These are phyloP conservation scores for Pemphredon lugubris DNA, from an alignment of 2,888 invertebrate species.

Conservation along the genomic window DNA sequence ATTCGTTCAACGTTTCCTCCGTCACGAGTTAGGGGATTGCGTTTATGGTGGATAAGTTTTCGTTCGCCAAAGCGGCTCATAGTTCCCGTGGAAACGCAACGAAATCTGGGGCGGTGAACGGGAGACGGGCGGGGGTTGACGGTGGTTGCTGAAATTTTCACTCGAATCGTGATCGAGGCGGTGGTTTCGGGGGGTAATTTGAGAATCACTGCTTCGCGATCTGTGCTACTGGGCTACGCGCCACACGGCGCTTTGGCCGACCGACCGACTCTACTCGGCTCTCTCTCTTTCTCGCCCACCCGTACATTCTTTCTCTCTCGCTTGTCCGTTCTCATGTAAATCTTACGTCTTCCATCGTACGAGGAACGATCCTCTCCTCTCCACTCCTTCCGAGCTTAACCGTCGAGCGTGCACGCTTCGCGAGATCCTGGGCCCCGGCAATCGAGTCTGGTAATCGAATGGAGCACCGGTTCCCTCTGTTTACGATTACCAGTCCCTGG, in stretches of 20 bases:
- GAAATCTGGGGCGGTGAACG: neutral
- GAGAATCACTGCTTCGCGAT: constrained; percentile 71
- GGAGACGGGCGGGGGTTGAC: neutral
- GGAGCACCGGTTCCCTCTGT: neutral
- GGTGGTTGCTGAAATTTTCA: constrained; percentile 6
- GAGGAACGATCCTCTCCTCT: neutral
- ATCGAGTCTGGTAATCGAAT: constrained; percentile 29
- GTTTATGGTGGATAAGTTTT: no score
- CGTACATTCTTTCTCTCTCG: constrained; percentile 8
- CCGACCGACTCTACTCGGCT: constrained; percentile 61
- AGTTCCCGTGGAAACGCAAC: no score
- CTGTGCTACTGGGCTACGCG: constrained; percentile 77
- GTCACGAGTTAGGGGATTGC: no score
- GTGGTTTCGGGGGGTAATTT: constrained; percentile 20
- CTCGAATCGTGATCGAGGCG: neutral
- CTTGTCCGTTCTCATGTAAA: constrained; percentile 9
- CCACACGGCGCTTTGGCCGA: constrained; percentile 65
- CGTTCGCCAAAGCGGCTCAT: no score
- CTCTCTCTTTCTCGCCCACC: constrained; percentile 19
- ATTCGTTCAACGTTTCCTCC: no score
- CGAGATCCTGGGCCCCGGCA: constrained; percentile 18
- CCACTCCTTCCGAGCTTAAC: constrained; percentile 7
- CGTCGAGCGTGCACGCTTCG: constrained; percentile 7
- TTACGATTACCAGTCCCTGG: no score
- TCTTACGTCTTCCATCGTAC: constrained; percentile 8